These are phyloP conservation scores for Leistus spinibarbis DNA, from an alignment of 2,888 invertebrate species.

Conservation along the genomic window DNA sequence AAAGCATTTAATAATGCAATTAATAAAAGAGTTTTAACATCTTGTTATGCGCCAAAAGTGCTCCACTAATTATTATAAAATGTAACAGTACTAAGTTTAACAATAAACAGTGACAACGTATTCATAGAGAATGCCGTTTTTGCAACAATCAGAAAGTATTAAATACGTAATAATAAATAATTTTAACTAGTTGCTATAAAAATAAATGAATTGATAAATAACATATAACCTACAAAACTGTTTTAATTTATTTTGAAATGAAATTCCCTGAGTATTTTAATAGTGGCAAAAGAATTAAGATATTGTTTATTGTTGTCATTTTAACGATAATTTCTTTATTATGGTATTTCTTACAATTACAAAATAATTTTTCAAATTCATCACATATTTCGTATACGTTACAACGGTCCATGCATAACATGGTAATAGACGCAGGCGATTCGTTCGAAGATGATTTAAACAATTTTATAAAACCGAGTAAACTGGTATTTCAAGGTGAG, in stretches of 20 bases:
- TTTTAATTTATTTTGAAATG: too few species aligned
- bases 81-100: background rate
- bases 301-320: background rate
- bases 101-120: background rate
- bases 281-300: constrained; percentile 2
- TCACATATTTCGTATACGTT: constrained; percentile 13
- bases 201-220: too few species aligned
- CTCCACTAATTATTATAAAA: background rate
- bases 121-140: background rate
- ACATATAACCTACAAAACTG: too few species aligned
- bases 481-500: constrained; percentile 49
- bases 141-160: background rate
- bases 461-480: constrained; percentile 23
- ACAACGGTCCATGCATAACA: constrained; percentile 8
- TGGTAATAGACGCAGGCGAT: constrained; percentile 9
- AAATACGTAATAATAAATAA: background rate
- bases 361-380: constrained; percentile 10
- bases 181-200: background rate
- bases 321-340: constrained; percentile 12
- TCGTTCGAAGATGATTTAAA: constrained; percentile 20
- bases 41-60: background rate
- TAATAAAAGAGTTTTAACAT: background rate
- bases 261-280: constrained; percentile 7
- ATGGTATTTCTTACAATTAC: constrained; percentile 6
- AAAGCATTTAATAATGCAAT: background rate